Evolutionary conservation across 2,888 invertebrate genomes (phyloP).

Genomic region (Cerastis rubricosa): DNA sequence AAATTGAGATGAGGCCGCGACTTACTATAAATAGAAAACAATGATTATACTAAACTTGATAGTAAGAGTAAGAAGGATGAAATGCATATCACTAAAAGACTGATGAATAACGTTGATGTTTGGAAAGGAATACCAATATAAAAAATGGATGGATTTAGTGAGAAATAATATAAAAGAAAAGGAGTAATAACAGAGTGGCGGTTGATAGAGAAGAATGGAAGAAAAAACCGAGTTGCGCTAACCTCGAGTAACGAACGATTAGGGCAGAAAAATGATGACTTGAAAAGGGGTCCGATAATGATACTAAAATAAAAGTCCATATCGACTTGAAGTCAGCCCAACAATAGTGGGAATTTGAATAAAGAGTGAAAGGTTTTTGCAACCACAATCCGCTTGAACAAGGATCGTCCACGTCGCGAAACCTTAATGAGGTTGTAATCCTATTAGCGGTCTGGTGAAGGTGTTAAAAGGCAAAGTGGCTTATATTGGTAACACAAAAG

Average conservation of each 20-base stretch:
- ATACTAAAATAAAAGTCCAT: background rate
- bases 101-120: background rate
- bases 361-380: constrained; percentile 14
- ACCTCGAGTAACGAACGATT: background rate
- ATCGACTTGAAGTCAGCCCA: background rate
- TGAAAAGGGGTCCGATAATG: background rate
- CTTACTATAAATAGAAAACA: background rate
- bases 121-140: background rate
- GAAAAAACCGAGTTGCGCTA: background rate
- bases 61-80: background rate
- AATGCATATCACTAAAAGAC: background rate
- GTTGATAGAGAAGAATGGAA: background rate
- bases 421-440: constrained; percentile 55
- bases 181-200: background rate
- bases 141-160: background rate
- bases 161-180: background rate
- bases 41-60: background rate
- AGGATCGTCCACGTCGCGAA: constrained; percentile 16
- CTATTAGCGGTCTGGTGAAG: constrained; percentile 40
- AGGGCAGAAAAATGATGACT: background rate
- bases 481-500: constrained; percentile 2
- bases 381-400: constrained; percentile 42
- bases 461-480: constrained; percentile 42
- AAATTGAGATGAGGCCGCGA: background rate
- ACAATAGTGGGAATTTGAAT: constrained; percentile 11